Evolutionary conservation across 1,140 invertebrate species (phyloP), one percentile per base, ranked within the genome.

Genomic region (Aleiodes sp.): DNA sequence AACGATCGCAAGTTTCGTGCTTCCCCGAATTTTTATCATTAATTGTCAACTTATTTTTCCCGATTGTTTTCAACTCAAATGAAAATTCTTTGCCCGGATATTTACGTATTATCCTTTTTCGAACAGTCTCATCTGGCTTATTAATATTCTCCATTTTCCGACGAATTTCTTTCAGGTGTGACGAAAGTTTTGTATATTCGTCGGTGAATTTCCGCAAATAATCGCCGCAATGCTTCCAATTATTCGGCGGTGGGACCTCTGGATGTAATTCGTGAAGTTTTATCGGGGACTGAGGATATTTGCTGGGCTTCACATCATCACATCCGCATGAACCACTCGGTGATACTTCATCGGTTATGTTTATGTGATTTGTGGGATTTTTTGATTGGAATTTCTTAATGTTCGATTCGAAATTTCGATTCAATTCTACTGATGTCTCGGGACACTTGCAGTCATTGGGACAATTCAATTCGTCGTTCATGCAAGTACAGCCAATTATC

Each of bases 1-100:
- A 63, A 19, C 19, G 24, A 4, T 35, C 61, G 0, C 14, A 35
- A 8, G 8, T 16, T 28, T 64, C 6, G 1, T 46, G 31, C 16
- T 64, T 43, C 37, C 9, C n/a, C n/a, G n/a, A n/a, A n/a, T n/a
- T n/a, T n/a, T n/a, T n/a, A n/a, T n/a, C n/a, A n/a, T n/a, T n/a
- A 21, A 68, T 6, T 26, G 4, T 33, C 19, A 4, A 14, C 12
- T 4, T 65, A 0, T 21, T 64, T 14, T 6, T 63, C 16, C 3
- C 16, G 0, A 31, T 6, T 0, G 39, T 59, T 72, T 69, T 73
- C 28, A 63, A 64, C n/a, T 70, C 68, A 28, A 69, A 73, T 6
- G 70, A 70, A 21, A 68, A 70, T 62, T 70, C 61, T 14, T 74
- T 74, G 14, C 43, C 68, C 1, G 71, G 63, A 61, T 75, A 71